phyloP scores from a whole-genome alignment of 1,140 invertebrate genomes.

The Acromyrmex echinatior region DNA sequence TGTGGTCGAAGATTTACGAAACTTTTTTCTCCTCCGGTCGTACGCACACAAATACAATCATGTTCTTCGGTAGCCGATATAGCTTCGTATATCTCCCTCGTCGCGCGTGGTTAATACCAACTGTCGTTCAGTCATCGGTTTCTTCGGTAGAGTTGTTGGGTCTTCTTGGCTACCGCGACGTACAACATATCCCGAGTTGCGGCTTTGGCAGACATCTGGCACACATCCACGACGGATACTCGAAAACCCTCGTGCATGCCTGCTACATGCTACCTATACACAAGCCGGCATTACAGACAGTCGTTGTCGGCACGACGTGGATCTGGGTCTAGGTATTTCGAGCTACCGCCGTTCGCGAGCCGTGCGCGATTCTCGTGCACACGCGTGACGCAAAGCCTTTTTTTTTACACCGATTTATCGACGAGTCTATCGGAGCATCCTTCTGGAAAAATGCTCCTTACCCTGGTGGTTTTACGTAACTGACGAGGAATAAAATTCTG shows the following conservation, averaged over 20 bases:
- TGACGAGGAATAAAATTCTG: slow-evolving; percentile 44
- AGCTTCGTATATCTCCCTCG: slow-evolving; percentile 18
- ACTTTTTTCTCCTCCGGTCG: slow-evolving; percentile 10
- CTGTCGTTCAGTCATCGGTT: slow-evolving; percentile 74
- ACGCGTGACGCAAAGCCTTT: slow-evolving; percentile 38
- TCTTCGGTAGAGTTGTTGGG: slow-evolving; percentile 62
- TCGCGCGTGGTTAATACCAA: slow-evolving; percentile 69
- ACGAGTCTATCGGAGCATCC: slow-evolving; percentile 35
- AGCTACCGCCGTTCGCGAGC: slow-evolving; percentile 52
- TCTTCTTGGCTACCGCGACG: slow-evolving; percentile 62
- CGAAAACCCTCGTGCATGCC: slow-evolving; percentile 63
- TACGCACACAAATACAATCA: neutral
- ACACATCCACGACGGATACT: slow-evolving; percentile 76
- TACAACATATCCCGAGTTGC: slow-evolving; percentile 67
- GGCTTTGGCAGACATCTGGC: slow-evolving; percentile 76
- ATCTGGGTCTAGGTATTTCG: slow-evolving; percentile 73
- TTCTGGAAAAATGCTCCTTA: slow-evolving; percentile 48
- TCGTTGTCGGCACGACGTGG: slow-evolving; percentile 32
- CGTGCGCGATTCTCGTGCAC: slow-evolving; percentile 57
- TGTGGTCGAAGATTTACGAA: slow-evolving; percentile 44
- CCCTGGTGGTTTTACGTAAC: slow-evolving; percentile 31
- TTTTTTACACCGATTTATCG: slow-evolving; percentile 58
- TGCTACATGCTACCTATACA: slow-evolving; percentile 61
- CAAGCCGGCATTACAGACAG: slow-evolving; percentile 37
- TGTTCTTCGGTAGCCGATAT: slow-evolving; percentile 1